Base-by-base conservation (phyloP, 2,113 vertebrate species). In the Thinocorus orbignyianus region DNA sequence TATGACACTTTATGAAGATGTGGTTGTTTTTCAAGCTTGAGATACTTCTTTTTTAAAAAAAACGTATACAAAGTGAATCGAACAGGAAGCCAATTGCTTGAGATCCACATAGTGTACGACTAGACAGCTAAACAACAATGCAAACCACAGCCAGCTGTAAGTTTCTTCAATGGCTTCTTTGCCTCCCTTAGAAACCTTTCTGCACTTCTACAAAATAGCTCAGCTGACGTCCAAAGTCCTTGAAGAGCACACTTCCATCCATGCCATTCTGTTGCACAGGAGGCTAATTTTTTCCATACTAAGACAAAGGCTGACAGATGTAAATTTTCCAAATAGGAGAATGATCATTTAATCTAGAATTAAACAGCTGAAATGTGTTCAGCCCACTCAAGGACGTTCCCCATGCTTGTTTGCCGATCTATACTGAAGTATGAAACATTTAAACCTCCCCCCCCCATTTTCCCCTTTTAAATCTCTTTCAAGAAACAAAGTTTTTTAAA, bases 141-240 rank as follows among this genome's bases (percentile, higher is more conserved):
- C 35, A 76, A 55, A 23, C 2, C 58, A 22, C 57, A 81, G 42
- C 23, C 57, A 82, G 39, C 24, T 68, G 61, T 71, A 71, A 44
- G 31, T 25, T 42, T 35, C 46, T 78, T n/a, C 23, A 73, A 1
- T 46, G 16, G 81, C 80, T 37, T 31, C 28, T 73, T 89, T 80
- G 70, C 70, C 73, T 92, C 70, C 28, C 64, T 49, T 97, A 99
- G 98, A 97, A 84, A 98, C 97, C 17, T 97, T 99, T 55, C 97
- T 99, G 82, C 96, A 96, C 88, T 99, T 98, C 98, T 99, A 98
- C 98, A 98, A 98, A 96, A 99, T 96, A 3, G 98, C 98, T 88
- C 97, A 95, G 49, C 78, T 98, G 90, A 98, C 97, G 98, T 97
- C 97, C 39, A 95, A 94, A 55, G 98, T 98, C 96, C 97, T 98